Base-by-base conservation (phyloP, 2,888 invertebrate genomes). In the Tiliacea citrago region DNA sequence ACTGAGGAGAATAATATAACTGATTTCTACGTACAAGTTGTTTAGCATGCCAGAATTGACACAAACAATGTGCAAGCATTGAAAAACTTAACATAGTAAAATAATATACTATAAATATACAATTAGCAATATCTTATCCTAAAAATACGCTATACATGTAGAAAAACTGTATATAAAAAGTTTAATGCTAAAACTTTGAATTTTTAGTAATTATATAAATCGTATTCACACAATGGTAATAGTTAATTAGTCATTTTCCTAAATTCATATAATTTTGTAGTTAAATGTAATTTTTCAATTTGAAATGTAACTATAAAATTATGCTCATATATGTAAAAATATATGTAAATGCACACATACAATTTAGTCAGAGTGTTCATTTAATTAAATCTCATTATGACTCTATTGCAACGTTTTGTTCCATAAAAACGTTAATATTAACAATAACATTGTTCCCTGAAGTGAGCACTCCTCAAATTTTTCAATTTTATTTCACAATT, bases 141-240 rank as follows among this genome's bases (percentile, higher is more conserved):
- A 93, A 83, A 90, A 91, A 91, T 92, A 92, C 88, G 88, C 90
- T 93, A 91, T 93, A 92, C 91, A 92, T 85, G 90, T 91, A 94
- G 92, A 91, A 94, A 94, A 93, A 90, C 88, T 92, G 88, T 90
- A 89, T 94, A 93, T 91, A 94, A 94, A 93, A 91, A 84, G 85
- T 87, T 90, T 88, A 86, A 87, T 84, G 82, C 90, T 89, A 89
- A 84, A 91, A 89, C 89, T 89, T 90, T 79, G 62, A 88, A 84
- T 78, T 83, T 86, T 82, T 88, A 57, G 79, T 84, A 80, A 76
- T 85, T 29, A 82, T 81, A 87, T 90, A 86, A 86, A 88, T 88
- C 83, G 87, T 89, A 85, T 89, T 87, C 89, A 91, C 88, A 88
- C 86, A 88, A 83, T 85, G 69, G 82, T 77, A 83, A 82, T 76